Base-by-base conservation (phyloP, 2,797 vertebrate genomes). In the Cynopterus sphinx region DNA sequence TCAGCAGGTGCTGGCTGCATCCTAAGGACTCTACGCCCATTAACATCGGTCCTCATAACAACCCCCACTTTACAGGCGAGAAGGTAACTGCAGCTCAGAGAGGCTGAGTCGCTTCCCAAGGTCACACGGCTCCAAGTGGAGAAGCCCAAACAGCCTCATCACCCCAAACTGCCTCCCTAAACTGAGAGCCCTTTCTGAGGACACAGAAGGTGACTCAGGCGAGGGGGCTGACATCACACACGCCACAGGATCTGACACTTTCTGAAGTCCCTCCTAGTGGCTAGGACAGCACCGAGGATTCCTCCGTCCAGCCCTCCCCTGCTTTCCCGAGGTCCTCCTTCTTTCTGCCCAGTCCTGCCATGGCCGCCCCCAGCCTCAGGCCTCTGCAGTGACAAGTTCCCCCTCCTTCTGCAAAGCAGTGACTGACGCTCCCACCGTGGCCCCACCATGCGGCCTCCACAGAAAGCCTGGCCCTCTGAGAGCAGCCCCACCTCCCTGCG, bases 141-240 rank as follows among this genome's bases (percentile, higher is more conserved):
- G 15, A 41, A 28, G 22, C 21, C 36, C 11, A 28, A 2, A 0
- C 9, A 1, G 0, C 9, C 9, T 43, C 8, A 0, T 10, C 16
- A 6, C 19, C 67, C 19, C 70, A 36, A 57, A 51, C 55, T 17
- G n/a, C 46, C 55, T 57, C 70, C 79, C 24, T 55, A 4, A 22
- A 26, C 9, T 1, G 1, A 19, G 16, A 24, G n/a, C 24, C 55
- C 71, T 39, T 53, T 49, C 90, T 9, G 65, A 92, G 61, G 92
- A 51, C 70, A 0, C 9, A 0, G 19, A 43, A 84, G 68, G 49
- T 8, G 24, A 36, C 63, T 46, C 28, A 10, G 2, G 5, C 7
- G 5, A 8, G 36, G 43, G 33, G 3, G 28, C 0, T 11, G 17
- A 39, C 33, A 22, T 55, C 41, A 26, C 15, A 10, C 19, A 6